A percentile compares a stretch with the other conserved stretches of the same genome.
Conservation (phyloP, 2,797 vertebrate genomes). For the Otolemur crassicaudatus region DNA sequence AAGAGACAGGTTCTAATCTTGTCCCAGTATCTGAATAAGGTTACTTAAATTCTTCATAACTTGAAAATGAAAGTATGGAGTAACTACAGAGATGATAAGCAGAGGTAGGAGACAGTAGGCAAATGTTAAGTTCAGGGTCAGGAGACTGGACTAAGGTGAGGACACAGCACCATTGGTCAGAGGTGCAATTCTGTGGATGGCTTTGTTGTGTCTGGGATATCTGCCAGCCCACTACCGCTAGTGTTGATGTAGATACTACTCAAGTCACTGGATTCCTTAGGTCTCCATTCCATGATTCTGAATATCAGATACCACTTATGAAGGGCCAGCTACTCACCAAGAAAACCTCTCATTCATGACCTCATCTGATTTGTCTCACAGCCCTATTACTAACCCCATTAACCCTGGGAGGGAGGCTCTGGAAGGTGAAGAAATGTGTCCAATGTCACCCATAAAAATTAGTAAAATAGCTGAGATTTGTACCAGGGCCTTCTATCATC, state of each 20-base stretch:
- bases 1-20: neutral
- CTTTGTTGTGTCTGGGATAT: too few species aligned
- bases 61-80: conserved; percentile 19
- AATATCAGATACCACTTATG: neutral
- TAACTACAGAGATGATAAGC: neutral
- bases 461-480: neutral
- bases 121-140: neutral
- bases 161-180: neutral
- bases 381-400: neutral
- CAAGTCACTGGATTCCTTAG: neutral
- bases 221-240: neutral
- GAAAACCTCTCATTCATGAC: neutral
- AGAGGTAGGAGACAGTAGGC: neutral
- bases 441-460: neutral
- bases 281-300: neutral
- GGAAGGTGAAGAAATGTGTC: neutral
- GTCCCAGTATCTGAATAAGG: neutral
- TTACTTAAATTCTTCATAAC: conserved; percentile 38
- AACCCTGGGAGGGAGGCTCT: neutral
- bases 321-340: neutral
- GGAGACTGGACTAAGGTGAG: neutral
- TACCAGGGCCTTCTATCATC: neutral
- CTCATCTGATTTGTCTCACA: neutral
- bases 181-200: neutral
- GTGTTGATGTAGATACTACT: neutral